Percentiles rank a stretch among this genome's conserved stretches.
Evolutionary conservation across 2,888 invertebrate species (phyloP).

Genomic region (Scaeva pyrastri): DNA sequence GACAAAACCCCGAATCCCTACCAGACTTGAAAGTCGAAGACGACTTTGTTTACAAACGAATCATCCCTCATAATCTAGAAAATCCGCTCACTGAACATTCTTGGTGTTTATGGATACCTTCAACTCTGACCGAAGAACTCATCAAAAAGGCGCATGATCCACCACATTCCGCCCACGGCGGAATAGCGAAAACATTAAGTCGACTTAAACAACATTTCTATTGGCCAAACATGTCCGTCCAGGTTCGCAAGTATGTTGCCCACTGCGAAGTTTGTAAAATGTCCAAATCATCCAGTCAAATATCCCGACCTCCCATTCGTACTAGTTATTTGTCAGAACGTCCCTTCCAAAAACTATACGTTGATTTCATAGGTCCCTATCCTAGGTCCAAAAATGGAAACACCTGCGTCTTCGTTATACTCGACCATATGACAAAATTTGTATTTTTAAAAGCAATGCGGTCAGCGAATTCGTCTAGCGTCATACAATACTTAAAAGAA

Average conservation of each 20-base stretch:
- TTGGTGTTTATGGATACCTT: background rate
- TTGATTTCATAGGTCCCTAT: background rate
- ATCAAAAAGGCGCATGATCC: background rate
- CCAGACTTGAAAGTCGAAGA: background rate
- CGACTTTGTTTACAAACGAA: background rate
- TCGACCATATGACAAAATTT: conserved; percentile 14
- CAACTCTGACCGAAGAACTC: background rate
- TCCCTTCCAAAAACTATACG: background rate
- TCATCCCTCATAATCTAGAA: background rate
- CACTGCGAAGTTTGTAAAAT: background rate
- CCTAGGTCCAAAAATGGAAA: background rate
- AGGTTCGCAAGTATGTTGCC: background rate
- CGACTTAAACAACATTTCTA: background rate
- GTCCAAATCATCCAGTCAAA: background rate
- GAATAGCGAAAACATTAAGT: background rate
- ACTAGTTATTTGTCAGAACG: background rate
- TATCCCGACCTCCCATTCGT: background rate
- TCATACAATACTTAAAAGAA: background rate
- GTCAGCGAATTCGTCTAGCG: background rate
- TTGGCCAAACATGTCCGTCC: background rate
- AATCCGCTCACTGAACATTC: background rate
- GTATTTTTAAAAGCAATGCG: background rate
- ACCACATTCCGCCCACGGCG: background rate
- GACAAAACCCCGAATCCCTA: background rate
- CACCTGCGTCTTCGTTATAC: background rate